These are phyloP conservation scores for Ciconia maguari DNA, from an alignment of 2,113 vertebrate species.

Conservation along the genomic window DNA sequence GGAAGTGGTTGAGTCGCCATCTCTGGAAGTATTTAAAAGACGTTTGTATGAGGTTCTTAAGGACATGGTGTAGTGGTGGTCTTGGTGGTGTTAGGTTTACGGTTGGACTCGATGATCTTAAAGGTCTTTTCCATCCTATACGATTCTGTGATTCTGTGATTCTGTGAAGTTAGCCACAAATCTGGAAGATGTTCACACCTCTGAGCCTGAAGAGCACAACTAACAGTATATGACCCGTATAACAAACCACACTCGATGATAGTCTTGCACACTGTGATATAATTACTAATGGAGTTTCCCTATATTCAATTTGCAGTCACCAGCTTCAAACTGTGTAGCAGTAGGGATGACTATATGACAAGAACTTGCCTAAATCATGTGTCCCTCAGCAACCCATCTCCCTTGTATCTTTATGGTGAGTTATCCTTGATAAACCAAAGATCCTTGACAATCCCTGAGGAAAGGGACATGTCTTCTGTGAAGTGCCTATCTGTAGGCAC, in stretches of 20 bases:
- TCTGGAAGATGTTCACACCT: background rate
- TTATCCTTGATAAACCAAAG: background rate
- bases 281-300: background rate
- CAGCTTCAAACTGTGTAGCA: background rate
- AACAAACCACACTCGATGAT: background rate
- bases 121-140: too few species aligned
- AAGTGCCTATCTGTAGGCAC: background rate
- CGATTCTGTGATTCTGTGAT: too few species aligned
- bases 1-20: too few species aligned
- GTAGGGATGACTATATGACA: background rate
- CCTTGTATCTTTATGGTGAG: background rate
- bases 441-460: background rate
- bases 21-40: too few species aligned
- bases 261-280: background rate
- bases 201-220: background rate
- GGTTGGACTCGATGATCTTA: too few species aligned
- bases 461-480: background rate
- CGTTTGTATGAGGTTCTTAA: too few species aligned
- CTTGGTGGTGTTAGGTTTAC: too few species aligned
- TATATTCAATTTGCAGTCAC: background rate
- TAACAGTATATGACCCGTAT: background rate
- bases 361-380: background rate
- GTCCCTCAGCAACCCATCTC: background rate
- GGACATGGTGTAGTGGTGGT: too few species aligned
- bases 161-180: background rate